Base-by-base conservation (phyloP, 2,888 invertebrate genomes). In the Noctua janthina region DNA sequence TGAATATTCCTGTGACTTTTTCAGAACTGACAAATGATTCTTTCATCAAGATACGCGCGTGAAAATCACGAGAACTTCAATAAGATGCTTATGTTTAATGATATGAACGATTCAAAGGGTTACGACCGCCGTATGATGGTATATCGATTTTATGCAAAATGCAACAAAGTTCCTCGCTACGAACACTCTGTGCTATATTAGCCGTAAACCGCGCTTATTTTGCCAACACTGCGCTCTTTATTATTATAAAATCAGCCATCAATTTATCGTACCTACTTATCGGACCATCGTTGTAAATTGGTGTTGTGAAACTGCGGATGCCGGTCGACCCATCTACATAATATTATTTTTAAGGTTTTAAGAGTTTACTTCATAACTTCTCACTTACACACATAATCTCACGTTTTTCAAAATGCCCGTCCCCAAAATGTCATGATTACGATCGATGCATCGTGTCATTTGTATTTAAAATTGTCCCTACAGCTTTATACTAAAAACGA, bases 91-190 rank as follows among this genome's bases (percentile, higher is more conserved):
- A 35, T 46, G 62, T 76, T 59, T 13, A 74, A 79, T 84, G 77
- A 81, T 74, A 84, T 83, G 72, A 83, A 85, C 83, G 84, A 86
- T 87, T 89, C 85, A 82, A 69, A 84, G 56, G 85, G 90, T 91
- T 91, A 89, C 89, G 86, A 91, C 88, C 91, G 83, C 90, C 88
- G 90, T 92, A 91, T 93, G 91, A 92, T 86, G 88, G 89, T 90
- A 89, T 94, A 95, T 96, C 92, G 96, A 96, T 96, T 95, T 96
- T 95, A 96, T 96, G 96, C 95, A 95, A 95, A 96, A 94, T 95
- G 94, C 95, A 95, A 94, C 94, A 92, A 92, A 94, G 94, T 95
- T 94, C 88, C 91, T 88, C 90, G 90, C 89, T 89, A 88, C 91
- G 90, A 93, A 90, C 92, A 91, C 90, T 90, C 91, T 92, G 91